These are phyloP conservation scores for Cheilosia pagana DNA, from an alignment of 2,888 invertebrate genomes.

Conservation along the genomic window DNA sequence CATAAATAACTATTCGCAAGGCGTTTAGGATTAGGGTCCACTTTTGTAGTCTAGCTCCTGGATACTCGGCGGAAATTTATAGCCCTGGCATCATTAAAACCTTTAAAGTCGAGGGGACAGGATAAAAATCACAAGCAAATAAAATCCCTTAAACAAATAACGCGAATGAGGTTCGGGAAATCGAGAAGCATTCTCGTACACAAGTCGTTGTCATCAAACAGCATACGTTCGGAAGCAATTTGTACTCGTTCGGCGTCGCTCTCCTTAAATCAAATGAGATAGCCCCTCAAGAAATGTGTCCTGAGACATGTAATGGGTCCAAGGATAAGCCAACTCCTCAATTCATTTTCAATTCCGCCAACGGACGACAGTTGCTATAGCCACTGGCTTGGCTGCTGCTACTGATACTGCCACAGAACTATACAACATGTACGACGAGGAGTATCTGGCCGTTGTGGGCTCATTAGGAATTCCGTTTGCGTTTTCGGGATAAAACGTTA, in stretches of 20 bases:
- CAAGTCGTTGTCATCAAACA: constrained; percentile 33
- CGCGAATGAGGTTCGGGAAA: constrained; percentile 19
- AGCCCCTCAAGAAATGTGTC: constrained; percentile 57
- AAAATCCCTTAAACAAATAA: constrained; percentile 50
- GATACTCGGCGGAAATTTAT: constrained; percentile 29
- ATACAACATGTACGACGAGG: background rate
- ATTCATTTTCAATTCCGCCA: constrained; percentile 53
- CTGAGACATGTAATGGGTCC: constrained; percentile 68
- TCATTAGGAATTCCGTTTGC: constrained; percentile 72
- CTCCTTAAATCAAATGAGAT: constrained; percentile 68
- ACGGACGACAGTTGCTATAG: constrained; percentile 40
- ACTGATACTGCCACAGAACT: constrained; percentile 31
- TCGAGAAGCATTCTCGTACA: background rate
- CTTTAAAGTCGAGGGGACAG: constrained; percentile 6
- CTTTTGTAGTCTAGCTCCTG: constrained; percentile 39
- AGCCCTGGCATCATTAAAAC: constrained; percentile 39
- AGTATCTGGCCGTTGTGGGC: constrained; percentile 27
- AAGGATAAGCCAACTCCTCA: constrained; percentile 54
- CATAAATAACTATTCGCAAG: constrained; percentile 50
- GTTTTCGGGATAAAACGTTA: constrained; percentile 64
- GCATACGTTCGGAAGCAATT: constrained; percentile 60
- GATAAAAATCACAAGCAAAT: constrained; percentile 23
- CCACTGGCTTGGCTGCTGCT: constrained; percentile 37
- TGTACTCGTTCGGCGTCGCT: constrained; percentile 60
- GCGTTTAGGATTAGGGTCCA: constrained; percentile 43